Percentiles rank a stretch among this genome's conserved stretches.
Evolutionary conservation across 2,113 vertebrate genomes (phyloP).

Genomic region (Passer domesticus): DNA sequence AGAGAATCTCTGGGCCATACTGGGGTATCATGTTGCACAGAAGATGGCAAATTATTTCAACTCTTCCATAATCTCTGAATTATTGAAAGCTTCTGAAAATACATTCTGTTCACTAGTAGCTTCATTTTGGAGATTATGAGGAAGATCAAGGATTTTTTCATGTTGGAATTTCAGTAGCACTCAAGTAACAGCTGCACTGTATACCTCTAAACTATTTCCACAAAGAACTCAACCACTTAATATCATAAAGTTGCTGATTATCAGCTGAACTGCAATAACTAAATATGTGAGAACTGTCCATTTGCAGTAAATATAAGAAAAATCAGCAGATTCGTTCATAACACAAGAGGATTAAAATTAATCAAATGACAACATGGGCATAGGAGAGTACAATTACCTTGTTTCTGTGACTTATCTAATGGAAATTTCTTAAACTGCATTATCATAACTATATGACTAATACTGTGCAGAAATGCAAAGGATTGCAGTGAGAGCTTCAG

Average conservation of each 20-base stretch:
- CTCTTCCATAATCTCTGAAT: background rate
- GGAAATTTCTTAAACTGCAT: background rate
- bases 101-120: background rate
- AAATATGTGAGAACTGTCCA: background rate
- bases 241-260: background rate
- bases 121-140: background rate
- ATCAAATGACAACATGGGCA: background rate
- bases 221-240: background rate
- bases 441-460: background rate
- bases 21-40: background rate
- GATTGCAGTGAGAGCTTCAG: background rate
- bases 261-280: background rate
- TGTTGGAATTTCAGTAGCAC: background rate
- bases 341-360: background rate
- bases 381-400: background rate
- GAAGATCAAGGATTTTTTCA: background rate
- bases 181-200: background rate
- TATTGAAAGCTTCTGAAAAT: constrained; percentile 1
- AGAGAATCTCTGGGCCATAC: background rate
- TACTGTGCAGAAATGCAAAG: background rate
- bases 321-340: background rate
- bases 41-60: constrained; percentile 11
- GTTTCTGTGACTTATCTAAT: background rate
- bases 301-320: background rate
- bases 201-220: background rate